Evolutionary conservation across 2,888 invertebrate species (phyloP).

Genomic region (Oscheius sp.): DNA sequence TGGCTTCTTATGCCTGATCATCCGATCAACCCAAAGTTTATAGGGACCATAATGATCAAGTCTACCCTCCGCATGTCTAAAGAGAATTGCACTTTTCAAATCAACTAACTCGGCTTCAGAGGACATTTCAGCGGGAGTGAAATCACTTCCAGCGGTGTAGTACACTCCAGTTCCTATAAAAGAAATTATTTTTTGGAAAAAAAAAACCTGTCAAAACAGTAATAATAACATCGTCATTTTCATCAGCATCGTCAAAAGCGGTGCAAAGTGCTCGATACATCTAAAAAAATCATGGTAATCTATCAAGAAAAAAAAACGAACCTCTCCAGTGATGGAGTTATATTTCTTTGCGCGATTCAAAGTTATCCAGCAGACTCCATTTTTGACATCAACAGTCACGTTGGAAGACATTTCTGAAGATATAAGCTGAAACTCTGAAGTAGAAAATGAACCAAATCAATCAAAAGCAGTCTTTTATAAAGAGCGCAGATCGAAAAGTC

Average conservation of each 20-base stretch:
- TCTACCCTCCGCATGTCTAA: neutral
- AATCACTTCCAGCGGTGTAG: constrained; percentile 86
- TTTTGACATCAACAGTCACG: constrained; percentile 32
- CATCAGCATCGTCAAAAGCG: constrained; percentile 79
- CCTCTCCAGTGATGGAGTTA: constrained; percentile 61
- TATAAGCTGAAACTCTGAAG: neutral
- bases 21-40: constrained; percentile 79
- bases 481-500: neutral
- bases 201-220: constrained; percentile 79
- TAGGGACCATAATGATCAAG: constrained; percentile 58
- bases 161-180: constrained; percentile 77
- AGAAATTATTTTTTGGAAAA: neutral
- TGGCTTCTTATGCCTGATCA: constrained; percentile 87
- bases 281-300: constrained; percentile 59
- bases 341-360: constrained; percentile 64
- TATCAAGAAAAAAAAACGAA: constrained; percentile 26
- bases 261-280: constrained; percentile 79
- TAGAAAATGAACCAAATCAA: neutral
- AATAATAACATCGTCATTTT: constrained; percentile 77
- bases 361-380: constrained; percentile 53
- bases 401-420: neutral
- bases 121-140: constrained; percentile 61
- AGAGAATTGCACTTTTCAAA: too few relatives aligned
- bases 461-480: neutral
- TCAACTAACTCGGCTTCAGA: constrained; percentile 9